Conservation (phyloP, 1,140 invertebrate species). For the Hyles vespertilio region DNA sequence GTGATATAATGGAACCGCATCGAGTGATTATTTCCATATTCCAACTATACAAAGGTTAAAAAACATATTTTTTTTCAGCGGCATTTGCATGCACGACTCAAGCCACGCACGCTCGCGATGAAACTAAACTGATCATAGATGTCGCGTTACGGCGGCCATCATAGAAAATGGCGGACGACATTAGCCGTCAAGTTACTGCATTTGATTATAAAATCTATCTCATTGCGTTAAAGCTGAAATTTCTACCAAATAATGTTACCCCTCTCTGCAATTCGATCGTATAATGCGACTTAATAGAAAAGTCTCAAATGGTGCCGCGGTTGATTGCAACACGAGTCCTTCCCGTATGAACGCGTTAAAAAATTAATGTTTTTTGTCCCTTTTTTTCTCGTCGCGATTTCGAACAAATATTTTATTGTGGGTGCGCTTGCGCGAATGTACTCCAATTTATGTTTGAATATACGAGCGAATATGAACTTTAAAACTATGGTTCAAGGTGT, state of each 20-base stretch:
- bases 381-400: constrained; percentile 40
- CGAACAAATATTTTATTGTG: constrained; percentile 45
- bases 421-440: constrained; percentile 43
- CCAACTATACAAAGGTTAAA: constrained; percentile 53
- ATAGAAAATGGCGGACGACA: constrained; percentile 64
- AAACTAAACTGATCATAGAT: constrained; percentile 68
- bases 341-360: constrained; percentile 39
- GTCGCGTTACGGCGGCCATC: constrained; percentile 60
- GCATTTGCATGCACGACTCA: constrained; percentile 33
- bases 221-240: constrained; percentile 15
- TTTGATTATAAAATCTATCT: constrained; percentile 28
- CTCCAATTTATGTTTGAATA: not conserved
- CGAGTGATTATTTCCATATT: constrained; percentile 18
- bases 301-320: constrained; percentile 24
- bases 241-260: constrained; percentile 17
- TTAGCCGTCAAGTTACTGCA: constrained; percentile 45
- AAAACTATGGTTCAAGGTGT: constrained; percentile 4
- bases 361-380: constrained; percentile 40
- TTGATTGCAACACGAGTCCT: constrained; percentile 29
- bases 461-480: not conserved
- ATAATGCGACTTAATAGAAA: constrained; percentile 51
- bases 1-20: constrained; percentile 7
- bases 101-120: constrained; percentile 48
- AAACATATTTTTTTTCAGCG: constrained; percentile 40
- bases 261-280: constrained; percentile 58